Percentiles rank a stretch among this genome's conserved stretches.
Evolutionary conservation across 2,113 vertebrate species (phyloP).

Genomic region (Oreochromis spilurus): DNA sequence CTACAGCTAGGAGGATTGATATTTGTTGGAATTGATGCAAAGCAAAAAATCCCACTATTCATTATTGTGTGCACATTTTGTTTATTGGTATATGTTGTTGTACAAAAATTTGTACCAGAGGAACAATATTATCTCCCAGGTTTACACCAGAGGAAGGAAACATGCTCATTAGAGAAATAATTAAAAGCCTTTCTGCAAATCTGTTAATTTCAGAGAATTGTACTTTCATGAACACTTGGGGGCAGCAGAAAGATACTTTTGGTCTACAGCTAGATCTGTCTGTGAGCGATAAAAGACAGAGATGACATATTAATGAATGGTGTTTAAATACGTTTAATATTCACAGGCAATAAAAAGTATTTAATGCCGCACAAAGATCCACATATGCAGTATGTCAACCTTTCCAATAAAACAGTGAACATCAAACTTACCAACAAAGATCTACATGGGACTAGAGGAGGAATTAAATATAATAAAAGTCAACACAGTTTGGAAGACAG

Average conservation of each 20-base stretch:
- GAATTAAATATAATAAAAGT: not conserved
- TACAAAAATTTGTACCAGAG: not conserved
- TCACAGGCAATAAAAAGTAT: not conserved
- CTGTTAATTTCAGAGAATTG: not conserved
- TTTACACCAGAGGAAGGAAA: not conserved
- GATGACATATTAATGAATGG: not conserved
- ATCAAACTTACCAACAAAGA: not conserved
- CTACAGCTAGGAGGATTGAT: not conserved
- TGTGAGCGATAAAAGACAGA: not conserved
- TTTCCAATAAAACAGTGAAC: not conserved
- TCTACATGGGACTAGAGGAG: not conserved
- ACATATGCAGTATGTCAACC: not conserved
- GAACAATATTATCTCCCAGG: not conserved
- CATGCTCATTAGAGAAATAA: not conserved
- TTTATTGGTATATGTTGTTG: not conserved
- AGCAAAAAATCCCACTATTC: not conserved
- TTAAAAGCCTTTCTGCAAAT: not conserved
- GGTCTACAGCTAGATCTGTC: not conserved
- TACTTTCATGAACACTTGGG: not conserved
- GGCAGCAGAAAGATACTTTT: not conserved
- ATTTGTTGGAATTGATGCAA: not conserved
- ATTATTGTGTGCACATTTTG: not conserved
- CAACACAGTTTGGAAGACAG: not conserved
- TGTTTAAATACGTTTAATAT: not conserved
- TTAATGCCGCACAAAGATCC: not conserved